Evolutionary conservation across 2,113 vertebrate species (phyloP).

Genomic region (Alaudala cheleensis): DNA sequence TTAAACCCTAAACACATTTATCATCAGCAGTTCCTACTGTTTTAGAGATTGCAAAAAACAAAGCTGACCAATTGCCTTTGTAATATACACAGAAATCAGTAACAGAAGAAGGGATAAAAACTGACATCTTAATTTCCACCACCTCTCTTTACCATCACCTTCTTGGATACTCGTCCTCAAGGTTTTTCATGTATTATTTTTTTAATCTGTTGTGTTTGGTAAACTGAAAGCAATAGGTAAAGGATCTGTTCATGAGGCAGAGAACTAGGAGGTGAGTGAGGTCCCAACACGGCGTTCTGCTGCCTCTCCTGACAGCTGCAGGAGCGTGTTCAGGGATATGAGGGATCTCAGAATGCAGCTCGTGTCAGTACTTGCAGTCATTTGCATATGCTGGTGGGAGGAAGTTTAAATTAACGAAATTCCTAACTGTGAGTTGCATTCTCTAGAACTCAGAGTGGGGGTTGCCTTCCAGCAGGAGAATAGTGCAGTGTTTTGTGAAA

Average conservation of each 20-base stretch:
- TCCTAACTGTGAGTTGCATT: background rate
- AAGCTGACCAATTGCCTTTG: background rate
- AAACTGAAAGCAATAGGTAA: background rate
- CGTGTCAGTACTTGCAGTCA: background rate
- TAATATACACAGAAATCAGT: background rate
- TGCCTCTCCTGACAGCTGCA: fast-evolving
- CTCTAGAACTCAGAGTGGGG: background rate
- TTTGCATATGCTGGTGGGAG: conserved; percentile 11
- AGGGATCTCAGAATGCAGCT: background rate
- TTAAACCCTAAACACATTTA: background rate
- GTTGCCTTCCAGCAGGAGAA: background rate
- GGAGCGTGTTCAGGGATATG: background rate
- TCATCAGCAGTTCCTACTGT: background rate
- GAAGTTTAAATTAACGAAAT: background rate
- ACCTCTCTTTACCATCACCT: background rate
- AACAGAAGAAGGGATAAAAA: background rate
- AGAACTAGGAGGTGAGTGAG: background rate
- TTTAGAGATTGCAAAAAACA: background rate
- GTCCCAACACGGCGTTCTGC: background rate
- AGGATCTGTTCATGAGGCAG: background rate
- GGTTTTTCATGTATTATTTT: too few species aligned
- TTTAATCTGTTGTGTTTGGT: background rate
- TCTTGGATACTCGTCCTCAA: background rate
- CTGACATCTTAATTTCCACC: background rate
- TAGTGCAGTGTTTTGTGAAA: background rate